Evolutionary conservation across 2,797 vertebrate species (phyloP).

Genomic region (Sebastes minor): DNA sequence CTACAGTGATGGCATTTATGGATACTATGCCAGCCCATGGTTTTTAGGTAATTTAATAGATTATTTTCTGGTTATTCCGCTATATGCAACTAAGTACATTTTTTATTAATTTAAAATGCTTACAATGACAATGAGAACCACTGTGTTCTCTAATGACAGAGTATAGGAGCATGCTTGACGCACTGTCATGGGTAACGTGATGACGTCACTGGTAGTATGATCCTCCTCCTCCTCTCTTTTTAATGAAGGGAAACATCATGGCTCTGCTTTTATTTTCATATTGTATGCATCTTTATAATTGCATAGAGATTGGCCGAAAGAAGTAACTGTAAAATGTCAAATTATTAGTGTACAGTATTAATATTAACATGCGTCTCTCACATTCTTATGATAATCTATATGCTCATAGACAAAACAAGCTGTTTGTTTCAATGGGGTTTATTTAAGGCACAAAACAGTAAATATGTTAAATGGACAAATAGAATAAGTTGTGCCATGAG

Average conservation of each 20-base stretch:
- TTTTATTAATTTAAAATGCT: background rate
- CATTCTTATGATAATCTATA: no score
- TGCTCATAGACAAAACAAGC: background rate
- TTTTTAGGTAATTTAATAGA: background rate
- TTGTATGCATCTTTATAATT: background rate
- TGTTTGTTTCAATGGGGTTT: background rate
- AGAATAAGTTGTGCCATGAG: no score
- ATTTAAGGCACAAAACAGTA: background rate
- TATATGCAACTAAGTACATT: accelerated
- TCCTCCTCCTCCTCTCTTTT: slow-evolving; percentile 26
- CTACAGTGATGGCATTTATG: background rate
- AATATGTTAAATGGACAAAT: no score
- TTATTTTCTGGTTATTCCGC: background rate
- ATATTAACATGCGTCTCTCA: background rate
- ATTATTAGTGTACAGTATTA: background rate
- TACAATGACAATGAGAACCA: background rate
- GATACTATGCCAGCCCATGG: background rate
- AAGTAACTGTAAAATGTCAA: background rate
- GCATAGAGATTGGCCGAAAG: background rate
- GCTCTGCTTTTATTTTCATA: background rate
- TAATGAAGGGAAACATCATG: background rate
- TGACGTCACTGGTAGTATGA: slow-evolving; percentile 53
- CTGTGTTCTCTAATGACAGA: background rate
- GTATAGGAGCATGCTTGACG: slow-evolving; percentile 22
- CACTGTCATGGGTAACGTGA: slow-evolving; percentile 34